Conservation (phyloP, 2,113 vertebrate species). For the Erythrocebus patas region DNA sequence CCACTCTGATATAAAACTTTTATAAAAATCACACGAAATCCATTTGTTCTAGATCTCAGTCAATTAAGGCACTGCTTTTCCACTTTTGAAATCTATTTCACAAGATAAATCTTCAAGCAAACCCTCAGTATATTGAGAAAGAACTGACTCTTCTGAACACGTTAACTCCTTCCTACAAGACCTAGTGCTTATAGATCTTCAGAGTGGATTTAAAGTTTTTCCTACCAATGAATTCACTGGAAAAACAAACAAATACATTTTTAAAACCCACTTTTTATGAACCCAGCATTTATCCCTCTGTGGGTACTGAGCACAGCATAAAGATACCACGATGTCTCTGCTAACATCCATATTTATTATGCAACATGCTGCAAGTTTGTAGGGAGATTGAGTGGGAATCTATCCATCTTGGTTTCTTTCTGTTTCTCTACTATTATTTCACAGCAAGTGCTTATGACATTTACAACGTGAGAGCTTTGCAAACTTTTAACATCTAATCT, state of each 20-base stretch:
- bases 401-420: constrained; percentile 24
- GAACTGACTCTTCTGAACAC: background rate
- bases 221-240: background rate
- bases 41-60: background rate
- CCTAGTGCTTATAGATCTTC: background rate
- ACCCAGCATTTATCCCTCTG: background rate
- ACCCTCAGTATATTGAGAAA: background rate
- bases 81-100: background rate
- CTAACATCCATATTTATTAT: constrained; percentile 48
- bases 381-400: background rate
- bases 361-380: background rate
- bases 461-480: constrained; percentile 7
- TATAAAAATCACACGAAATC: background rate
- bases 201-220: background rate
- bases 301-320: background rate
- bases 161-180: background rate
- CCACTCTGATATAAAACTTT: background rate
- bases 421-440: constrained; percentile 38
- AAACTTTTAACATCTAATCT: constrained; percentile 36
- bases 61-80: background rate
- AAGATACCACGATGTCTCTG: background rate
- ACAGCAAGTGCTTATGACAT: constrained; percentile 15
- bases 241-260: background rate
- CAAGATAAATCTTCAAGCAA: constrained; percentile 29
- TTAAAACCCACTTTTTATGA: background rate